These are phyloP conservation scores for Formicarius rufipectus DNA, from an alignment of 2,113 vertebrate species.

Conservation along the genomic window DNA sequence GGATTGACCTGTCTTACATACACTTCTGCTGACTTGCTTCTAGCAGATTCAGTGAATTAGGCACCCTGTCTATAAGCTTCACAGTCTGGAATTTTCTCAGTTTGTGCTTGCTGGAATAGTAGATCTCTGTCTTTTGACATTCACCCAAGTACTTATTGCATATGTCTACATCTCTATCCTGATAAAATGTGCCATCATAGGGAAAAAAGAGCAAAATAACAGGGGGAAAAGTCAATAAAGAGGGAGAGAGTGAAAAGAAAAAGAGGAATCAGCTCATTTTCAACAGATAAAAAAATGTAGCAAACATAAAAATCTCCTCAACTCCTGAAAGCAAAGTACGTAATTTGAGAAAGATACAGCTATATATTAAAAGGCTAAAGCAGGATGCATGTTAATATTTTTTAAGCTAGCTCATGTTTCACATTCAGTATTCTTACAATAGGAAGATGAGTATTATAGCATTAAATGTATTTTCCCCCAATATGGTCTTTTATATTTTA, in stretches of 20 bases:
- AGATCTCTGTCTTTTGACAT: neutral
- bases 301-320: neutral
- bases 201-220: neutral
- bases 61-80: neutral
- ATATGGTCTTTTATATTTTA: slow-evolving; percentile 17
- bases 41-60: neutral
- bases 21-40: neutral
- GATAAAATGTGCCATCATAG: neutral
- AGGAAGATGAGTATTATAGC: neutral
- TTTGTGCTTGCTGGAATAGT: neutral
- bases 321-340: neutral
- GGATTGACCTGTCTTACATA: neutral
- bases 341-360: neutral
- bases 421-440: neutral
- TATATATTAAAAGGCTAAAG: neutral
- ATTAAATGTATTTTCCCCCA: slow-evolving; percentile 16
- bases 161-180: neutral
- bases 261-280: neutral
- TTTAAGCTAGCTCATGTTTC: neutral
- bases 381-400: neutral
- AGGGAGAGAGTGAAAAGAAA: neutral
- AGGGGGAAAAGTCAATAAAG: neutral
- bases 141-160: neutral
- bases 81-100: neutral
- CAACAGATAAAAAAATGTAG: neutral